phyloP scores from a whole-genome alignment of 2,888 invertebrate genomes.

The Chloromyia formosa region DNA sequence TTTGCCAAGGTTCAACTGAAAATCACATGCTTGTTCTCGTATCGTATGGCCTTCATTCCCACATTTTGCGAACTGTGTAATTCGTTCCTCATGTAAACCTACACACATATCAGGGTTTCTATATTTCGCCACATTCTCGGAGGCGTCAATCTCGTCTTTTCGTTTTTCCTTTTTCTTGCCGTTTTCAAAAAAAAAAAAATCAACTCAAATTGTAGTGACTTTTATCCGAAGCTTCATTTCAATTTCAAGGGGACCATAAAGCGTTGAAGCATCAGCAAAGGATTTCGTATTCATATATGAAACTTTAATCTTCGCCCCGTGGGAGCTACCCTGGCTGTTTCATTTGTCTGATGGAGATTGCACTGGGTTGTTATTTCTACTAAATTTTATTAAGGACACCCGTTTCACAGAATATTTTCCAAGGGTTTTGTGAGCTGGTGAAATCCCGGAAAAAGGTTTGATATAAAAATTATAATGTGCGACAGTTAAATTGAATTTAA shows the following conservation, averaged over 20 bases:
- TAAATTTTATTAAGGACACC: too few relatives aligned
- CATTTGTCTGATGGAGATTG: too few relatives aligned
- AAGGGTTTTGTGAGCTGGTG: too few relatives aligned
- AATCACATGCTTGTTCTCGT: background rate
- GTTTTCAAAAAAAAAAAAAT: constrained; percentile 14
- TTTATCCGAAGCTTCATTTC: constrained; percentile 24
- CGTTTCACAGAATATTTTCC: too few relatives aligned
- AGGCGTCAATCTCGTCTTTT: constrained; percentile 23
- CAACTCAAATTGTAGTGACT: constrained; percentile 33
- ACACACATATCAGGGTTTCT: constrained; percentile 3
- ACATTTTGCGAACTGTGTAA: constrained; percentile 11
- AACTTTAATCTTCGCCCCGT: constrained; percentile 1
- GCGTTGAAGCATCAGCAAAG: constrained; percentile 1
- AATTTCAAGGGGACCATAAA: constrained; percentile 25
- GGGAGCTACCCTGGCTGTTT: background rate
- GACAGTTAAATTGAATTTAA: too few relatives aligned
- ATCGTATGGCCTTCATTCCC: background rate
- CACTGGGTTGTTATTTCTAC: too few relatives aligned
- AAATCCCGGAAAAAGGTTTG: too few relatives aligned
- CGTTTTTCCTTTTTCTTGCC: background rate
- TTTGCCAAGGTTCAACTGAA: background rate
- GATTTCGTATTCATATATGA: constrained; percentile 1
- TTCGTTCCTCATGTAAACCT: constrained; percentile 25
- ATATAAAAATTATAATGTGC: too few relatives aligned
- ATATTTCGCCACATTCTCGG: constrained; percentile 2